These are phyloP conservation scores for Pangasius sanitwongsei DNA, from an alignment of 2,797 vertebrate genomes.

Conservation along the genomic window DNA sequence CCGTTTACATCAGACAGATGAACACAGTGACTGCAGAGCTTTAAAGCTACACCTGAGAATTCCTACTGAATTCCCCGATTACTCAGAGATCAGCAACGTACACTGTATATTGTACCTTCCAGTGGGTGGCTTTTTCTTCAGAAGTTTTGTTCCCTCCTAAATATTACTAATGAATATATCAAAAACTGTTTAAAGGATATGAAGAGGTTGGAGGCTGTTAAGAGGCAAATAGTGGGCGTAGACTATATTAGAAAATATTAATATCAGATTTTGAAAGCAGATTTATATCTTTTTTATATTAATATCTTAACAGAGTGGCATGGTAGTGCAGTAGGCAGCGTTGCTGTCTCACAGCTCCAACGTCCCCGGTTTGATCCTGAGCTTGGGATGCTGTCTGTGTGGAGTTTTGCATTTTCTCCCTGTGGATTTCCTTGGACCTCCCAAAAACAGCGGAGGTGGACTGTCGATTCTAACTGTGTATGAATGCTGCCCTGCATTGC, in stretches of 20 bases:
- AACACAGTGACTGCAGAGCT: not conserved
- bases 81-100: not conserved
- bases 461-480: not conserved
- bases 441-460: not conserved
- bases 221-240: not conserved
- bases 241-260: not conserved
- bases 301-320: not conserved
- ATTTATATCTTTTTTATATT: not conserved
- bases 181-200: not conserved
- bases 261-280: not conserved
- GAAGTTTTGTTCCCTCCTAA: not conserved
- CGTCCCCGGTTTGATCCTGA: not conserved
- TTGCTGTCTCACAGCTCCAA: not conserved
- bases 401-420: not conserved
- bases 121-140: not conserved
- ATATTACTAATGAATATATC: not conserved
- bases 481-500: not conserved
- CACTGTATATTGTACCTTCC: not conserved
- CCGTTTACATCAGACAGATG: not conserved
- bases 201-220: not conserved
- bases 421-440: not conserved
- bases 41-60: not conserved
- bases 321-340: not conserved
- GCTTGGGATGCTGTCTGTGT: not conserved
- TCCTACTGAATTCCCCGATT: not conserved